phyloP scores from a whole-genome alignment of 2,113 vertebrate species.

The Mesembrinibis cayennensis region DNA sequence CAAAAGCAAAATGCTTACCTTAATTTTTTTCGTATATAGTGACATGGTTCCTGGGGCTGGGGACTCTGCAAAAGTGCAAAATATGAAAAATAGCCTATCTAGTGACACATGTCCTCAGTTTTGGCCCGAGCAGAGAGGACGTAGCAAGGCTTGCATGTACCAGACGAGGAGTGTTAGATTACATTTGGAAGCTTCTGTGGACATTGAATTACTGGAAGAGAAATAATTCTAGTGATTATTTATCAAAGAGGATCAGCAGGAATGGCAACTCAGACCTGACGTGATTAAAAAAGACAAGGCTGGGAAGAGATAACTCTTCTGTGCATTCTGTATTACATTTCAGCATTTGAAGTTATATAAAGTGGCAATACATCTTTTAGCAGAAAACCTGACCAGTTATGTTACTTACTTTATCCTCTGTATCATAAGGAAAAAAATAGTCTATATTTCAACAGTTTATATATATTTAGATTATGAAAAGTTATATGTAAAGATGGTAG shows the following conservation, averaged over 20 bases:
- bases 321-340: neutral
- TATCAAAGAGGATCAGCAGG: neutral
- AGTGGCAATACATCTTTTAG: neutral
- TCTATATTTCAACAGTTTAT: neutral
- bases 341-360: neutral
- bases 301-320: neutral
- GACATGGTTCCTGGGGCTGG: neutral
- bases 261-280: neutral
- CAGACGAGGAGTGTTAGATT: neutral
- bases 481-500: neutral
- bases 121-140: neutral
- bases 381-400: neutral
- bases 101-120: neutral
- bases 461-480: neutral
- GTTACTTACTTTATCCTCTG: neutral
- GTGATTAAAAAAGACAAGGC: neutral
- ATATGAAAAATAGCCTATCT: neutral
- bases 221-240: neutral
- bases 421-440: neutral
- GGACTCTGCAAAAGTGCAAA: rapidly evolving
- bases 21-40: neutral
- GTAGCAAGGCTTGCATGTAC: neutral
- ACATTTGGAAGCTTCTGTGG: neutral
- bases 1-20: neutral
- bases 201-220: neutral